Evolutionary conservation across 2,888 invertebrate species (phyloP).

Genomic region (Ernsta delagoae): DNA sequence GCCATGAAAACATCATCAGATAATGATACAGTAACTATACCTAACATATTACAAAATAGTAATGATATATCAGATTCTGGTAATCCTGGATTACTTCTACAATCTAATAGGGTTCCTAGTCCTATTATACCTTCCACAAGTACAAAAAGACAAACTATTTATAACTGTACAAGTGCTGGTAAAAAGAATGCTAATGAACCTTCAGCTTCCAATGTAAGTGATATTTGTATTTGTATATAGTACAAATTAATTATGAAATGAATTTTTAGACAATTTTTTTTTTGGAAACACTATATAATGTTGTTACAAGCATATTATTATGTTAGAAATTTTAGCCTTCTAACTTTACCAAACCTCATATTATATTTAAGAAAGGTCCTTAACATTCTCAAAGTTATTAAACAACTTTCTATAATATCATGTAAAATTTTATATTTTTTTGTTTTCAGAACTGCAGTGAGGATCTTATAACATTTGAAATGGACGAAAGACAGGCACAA

Average conservation of each 20-base stretch:
- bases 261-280: too few species aligned
- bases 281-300: too few species aligned
- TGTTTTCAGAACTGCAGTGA: constrained; percentile 68
- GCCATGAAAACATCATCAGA: constrained; percentile 64
- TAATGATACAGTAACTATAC: constrained; percentile 63
- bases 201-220: constrained; percentile 65
- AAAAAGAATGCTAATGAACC: constrained; percentile 60
- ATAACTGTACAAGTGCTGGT: constrained; percentile 67
- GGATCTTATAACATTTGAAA: constrained; percentile 75
- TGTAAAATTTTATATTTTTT: constrained; percentile 21
- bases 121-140: constrained; percentile 55
- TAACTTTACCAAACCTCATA: too few species aligned
- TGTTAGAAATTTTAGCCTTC: too few species aligned
- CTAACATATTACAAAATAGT: constrained; percentile 57
- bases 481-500: constrained; percentile 65
- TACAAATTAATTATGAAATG: too few species aligned
- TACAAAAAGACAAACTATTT: constrained; percentile 51
- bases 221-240: too few species aligned
- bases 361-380: too few species aligned
- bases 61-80: constrained; percentile 55
- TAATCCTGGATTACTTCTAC: constrained; percentile 52
- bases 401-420: too few species aligned
- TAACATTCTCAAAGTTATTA: too few species aligned
- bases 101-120: constrained; percentile 57
- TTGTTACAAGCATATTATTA: too few species aligned